phyloP scores from a whole-genome alignment of 1,140 invertebrate species.

The Chlorops oryzae region DNA sequence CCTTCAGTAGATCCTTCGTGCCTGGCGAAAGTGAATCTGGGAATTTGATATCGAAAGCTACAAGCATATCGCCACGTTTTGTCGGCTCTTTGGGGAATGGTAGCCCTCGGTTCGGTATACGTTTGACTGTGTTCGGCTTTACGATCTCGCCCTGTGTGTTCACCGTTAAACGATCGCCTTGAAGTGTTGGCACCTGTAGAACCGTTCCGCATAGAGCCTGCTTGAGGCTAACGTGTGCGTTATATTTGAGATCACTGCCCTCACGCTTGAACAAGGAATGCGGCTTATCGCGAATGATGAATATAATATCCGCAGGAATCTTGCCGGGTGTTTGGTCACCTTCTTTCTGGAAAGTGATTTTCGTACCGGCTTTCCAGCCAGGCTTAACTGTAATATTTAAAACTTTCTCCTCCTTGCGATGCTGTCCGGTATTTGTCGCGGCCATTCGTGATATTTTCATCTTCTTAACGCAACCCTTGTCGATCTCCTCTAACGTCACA shows the following conservation, averaged over 20 bases:
- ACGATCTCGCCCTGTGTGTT: constrained; percentile 68
- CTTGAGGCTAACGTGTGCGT: constrained; percentile 71
- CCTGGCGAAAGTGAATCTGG: constrained; percentile 65
- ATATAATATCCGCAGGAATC: constrained; percentile 92
- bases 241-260: constrained; percentile 77
- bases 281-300: constrained; percentile 88
- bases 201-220: constrained; percentile 73
- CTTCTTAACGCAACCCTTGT: constrained; percentile 80
- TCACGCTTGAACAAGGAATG: constrained; percentile 81
- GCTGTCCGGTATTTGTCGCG: constrained; percentile 60
- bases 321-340: constrained; percentile 82
- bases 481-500: constrained; percentile 75
- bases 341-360: constrained; percentile 89
- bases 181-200: constrained; percentile 74
- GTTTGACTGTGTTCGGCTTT: constrained; percentile 70
- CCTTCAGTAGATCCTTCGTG: constrained; percentile 66
- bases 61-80: constrained; percentile 75
- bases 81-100: constrained; percentile 80
- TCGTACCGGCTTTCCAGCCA: constrained; percentile 93
- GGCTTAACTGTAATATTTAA: constrained; percentile 88
- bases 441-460: constrained; percentile 90
- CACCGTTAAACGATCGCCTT: constrained; percentile 64
- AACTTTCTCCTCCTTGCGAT: constrained; percentile 82
- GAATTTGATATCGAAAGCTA: constrained; percentile 87
- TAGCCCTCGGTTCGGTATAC: constrained; percentile 74